Conservation (phyloP, 2,113 vertebrate species). For the Prunella fulvescens region DNA sequence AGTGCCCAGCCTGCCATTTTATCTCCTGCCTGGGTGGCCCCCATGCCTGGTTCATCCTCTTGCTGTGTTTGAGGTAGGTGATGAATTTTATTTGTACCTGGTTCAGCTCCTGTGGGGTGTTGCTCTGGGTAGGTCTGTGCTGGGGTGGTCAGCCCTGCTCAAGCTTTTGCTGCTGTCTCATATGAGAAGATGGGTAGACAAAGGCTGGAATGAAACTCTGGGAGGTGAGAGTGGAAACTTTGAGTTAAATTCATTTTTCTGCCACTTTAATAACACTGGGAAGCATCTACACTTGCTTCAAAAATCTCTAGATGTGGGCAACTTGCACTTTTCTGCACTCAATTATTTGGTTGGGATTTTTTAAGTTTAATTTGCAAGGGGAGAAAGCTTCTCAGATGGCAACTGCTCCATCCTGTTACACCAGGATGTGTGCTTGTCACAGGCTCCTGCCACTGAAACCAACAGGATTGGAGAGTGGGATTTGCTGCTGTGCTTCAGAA, state of each 20-base stretch:
- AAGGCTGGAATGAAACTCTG: rapidly evolving
- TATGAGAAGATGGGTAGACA: rapidly evolving
- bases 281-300: rapidly evolving
- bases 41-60: rapidly evolving
- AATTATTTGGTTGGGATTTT: background rate
- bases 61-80: background rate
- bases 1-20: rapidly evolving
- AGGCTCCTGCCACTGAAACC: background rate
- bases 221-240: rapidly evolving
- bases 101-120: rapidly evolving
- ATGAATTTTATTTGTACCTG: rapidly evolving
- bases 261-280: rapidly evolving
- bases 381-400: background rate
- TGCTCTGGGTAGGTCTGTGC: rapidly evolving
- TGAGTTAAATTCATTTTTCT: background rate
- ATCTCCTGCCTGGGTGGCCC: rapidly evolving
- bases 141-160: rapidly evolving
- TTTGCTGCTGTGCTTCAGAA: background rate
- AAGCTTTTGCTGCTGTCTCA: rapidly evolving
- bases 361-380: background rate
- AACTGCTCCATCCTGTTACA: background rate
- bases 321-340: rapidly evolving
- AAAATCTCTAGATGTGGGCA: rapidly evolving
- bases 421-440: background rate
- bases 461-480: background rate